Percentiles rank a stretch among this genome's conserved stretches.
Conservation (phyloP, 2,797 vertebrate genomes). For the Arctocebus calabarensis region DNA sequence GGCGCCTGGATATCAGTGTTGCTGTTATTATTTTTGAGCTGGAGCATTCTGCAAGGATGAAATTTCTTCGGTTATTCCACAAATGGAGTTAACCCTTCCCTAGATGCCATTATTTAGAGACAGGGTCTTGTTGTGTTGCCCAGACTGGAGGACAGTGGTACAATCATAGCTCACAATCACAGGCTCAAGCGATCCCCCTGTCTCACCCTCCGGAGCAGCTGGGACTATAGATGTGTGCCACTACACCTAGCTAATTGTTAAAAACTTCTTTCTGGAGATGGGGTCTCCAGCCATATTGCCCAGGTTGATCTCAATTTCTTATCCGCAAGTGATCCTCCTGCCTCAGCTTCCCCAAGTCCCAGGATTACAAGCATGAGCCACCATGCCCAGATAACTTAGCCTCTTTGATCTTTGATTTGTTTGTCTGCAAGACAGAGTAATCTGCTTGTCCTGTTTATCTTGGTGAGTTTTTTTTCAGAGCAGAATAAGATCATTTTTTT, state of each 20-base stretch:
- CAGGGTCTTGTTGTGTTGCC: neutral
- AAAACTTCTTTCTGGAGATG: neutral
- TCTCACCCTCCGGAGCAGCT: neutral
- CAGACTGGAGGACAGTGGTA: neutral
- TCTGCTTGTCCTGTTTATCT: neutral
- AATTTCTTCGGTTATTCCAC: neutral
- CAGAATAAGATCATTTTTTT: neutral
- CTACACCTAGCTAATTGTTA: neutral
- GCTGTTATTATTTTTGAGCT: neutral
- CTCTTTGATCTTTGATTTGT: neutral
- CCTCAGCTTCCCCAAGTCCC: neutral
- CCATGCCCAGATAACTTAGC: neutral
- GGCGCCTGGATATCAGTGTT: neutral
- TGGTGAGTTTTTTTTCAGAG: neutral
- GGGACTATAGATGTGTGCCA: neutral
- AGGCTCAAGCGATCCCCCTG: neutral
- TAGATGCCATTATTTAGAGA: neutral
- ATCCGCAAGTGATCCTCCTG: neutral
- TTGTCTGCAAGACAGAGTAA: slow-evolving; percentile 6
- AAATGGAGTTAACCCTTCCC: neutral
- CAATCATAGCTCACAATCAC: neutral
- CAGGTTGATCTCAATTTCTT: neutral
- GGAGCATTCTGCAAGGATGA: neutral
- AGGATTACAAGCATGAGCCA: neutral
- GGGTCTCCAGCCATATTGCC: neutral